Evolutionary conservation across 2,888 invertebrate genomes (phyloP).

Genomic region (Micropterix aruncella): DNA sequence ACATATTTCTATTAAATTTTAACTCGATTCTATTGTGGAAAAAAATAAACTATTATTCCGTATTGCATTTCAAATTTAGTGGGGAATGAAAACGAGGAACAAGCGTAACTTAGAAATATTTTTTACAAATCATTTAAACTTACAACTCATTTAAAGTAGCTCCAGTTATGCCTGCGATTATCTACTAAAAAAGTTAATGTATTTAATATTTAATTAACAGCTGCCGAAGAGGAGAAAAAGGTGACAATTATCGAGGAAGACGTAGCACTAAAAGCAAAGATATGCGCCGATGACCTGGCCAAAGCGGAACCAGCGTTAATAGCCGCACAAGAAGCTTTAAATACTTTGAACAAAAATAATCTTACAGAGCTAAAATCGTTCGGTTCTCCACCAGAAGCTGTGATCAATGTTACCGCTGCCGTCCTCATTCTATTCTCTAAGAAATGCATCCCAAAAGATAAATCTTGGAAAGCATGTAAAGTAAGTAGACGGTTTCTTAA

Average conservation of each 20-base stretch:
- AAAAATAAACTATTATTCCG: too few species aligned
- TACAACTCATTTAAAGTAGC: too few species aligned
- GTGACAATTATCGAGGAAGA: conserved; percentile 82
- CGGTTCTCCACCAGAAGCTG: conserved; percentile 80
- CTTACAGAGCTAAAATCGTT: conserved; percentile 90
- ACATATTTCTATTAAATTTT: too few species aligned
- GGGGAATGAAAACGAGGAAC: too few species aligned
- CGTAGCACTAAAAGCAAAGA: conserved; percentile 68
- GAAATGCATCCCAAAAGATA: conserved; percentile 77
- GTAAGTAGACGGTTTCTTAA: too few species aligned
- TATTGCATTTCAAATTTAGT: too few species aligned
- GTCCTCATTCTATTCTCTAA: conserved; percentile 75
- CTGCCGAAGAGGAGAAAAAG: conserved; percentile 77
- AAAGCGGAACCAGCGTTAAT: conserved; percentile 84
- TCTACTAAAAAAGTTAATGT: too few species aligned
- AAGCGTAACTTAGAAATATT: too few species aligned
- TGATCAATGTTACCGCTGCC: conserved; percentile 74
- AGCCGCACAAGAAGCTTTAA: conserved; percentile 81
- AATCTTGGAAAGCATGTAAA: conserved; percentile 86
- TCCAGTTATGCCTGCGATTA: too few species aligned
- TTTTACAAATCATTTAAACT: too few species aligned
- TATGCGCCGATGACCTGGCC: conserved; percentile 79
- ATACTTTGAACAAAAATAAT: conserved; percentile 87
- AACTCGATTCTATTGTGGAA: too few species aligned
- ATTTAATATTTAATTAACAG: too few species aligned